Base-by-base conservation (phyloP, 2,797 vertebrate genomes). In the Cyclopterus lumpus region DNA sequence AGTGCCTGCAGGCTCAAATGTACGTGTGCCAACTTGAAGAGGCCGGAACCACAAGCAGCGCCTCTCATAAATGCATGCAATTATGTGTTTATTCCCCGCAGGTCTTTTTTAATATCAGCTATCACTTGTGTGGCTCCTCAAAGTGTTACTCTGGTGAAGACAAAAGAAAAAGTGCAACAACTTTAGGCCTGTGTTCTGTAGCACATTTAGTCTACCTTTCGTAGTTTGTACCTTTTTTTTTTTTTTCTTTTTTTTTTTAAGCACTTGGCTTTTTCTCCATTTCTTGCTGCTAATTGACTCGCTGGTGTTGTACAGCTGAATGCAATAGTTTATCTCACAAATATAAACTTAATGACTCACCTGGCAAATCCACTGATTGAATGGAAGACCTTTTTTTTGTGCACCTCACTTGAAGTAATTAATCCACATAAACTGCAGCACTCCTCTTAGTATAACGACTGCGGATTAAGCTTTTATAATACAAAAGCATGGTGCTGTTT, bases 371-470 rank as follows among this genome's bases (percentile, higher is more conserved):
- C 38, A 3, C 48, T 74, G 76, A 84, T 84, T 83, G 67, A 77
- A 58, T 63, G 32, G 48, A 77, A 60, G 70, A 69, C 71, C 67
- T 80, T 78, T 67, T 85, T 71, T 79, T n/a, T n/a, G n/a, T n/a
- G 77, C 68, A 77, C 79, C 79, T 73, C 70, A 80, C 68, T 86
- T 78, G 64, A 62, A 82, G 51, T 79, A 77, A 86, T 88, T 80
- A 76, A 49, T 44, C 4, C 64, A 30, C 73, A 78, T 75, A 54
- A 40, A 40, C 82, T 34, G 73, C 73, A 77, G 66, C 73, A 2
- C 22, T 75, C 24, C 0, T 63, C 40, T 61, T 69, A 71, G 86
- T 55, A 66, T 57, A 55, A 68, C 54, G 54, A 79, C 26, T 40
- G 30, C 79, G 77, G 69, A 75, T 82, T 74, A 70, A 75, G 62